Evolutionary conservation across 2,888 invertebrate species (phyloP).

Genomic region (Phaonia tiefii): DNA sequence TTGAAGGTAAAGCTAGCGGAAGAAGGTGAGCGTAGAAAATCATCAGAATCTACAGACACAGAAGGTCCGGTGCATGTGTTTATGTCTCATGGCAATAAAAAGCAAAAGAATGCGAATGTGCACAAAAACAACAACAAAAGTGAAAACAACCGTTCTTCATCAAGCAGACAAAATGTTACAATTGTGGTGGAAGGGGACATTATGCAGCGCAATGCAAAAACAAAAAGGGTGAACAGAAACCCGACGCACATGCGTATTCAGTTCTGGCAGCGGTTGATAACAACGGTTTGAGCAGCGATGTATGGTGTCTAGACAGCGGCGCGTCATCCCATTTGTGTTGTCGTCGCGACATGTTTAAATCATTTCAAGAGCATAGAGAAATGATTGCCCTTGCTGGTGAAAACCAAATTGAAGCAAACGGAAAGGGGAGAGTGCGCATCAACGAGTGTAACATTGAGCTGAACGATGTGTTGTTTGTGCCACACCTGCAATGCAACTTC

Average conservation of each 20-base stretch:
- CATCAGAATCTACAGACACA: background rate
- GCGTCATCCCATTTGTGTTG: conserved; percentile 52
- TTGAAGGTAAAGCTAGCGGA: conserved; percentile 58
- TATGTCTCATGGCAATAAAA: conserved; percentile 22
- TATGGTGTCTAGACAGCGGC: conserved; percentile 54
- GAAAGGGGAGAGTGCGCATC: conserved; percentile 37
- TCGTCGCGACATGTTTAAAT: conserved; percentile 46
- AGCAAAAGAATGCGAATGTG: background rate
- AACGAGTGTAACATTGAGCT: conserved; percentile 38
- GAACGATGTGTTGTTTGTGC: conserved; percentile 52
- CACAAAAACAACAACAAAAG: conserved; percentile 7
- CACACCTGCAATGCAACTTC: conserved; percentile 52
- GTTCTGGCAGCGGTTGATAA: conserved; percentile 24
- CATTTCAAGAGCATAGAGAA: conserved; percentile 36
- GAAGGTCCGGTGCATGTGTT: conserved; percentile 40
- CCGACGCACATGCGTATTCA: conserved; percentile 10
- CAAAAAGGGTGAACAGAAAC: conserved; percentile 10
- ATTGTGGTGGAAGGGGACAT: conserved; percentile 30
- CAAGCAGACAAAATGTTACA: conserved; percentile 13
- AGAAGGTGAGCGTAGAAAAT: conserved; percentile 47
- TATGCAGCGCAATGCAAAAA: conserved; percentile 19
- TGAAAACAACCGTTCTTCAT: background rate
- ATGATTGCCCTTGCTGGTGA: too few species aligned
- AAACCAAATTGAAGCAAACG: conserved; percentile 47
- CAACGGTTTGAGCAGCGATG: conserved; percentile 14